Evolutionary conservation across 2,113 vertebrate species (phyloP), one percentile per base, ranked within the genome.

Genomic region (Thomomys bottae): DNA sequence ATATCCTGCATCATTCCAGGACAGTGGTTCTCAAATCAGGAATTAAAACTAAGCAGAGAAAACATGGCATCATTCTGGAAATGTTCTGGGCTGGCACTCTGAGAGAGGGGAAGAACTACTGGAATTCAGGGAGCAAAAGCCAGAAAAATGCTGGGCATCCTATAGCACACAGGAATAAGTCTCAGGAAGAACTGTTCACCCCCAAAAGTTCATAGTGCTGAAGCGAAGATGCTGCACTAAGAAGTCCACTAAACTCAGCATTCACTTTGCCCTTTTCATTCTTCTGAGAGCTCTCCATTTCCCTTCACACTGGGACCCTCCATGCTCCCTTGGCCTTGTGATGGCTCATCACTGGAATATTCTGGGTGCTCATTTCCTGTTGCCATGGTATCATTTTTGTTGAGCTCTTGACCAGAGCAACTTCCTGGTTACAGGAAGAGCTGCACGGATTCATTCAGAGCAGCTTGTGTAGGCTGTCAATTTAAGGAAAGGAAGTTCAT

Each of bases 401-500:
- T 71, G 8, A 71, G 5, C 11, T 54, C 21, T 4, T 32, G 14
- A 45, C 34, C 15, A 1, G 45, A 63, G 72, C 21, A 67, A 81
- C 30, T 9, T n/a, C 20, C 17, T 15, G n/a, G 68, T 21, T 14
- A 1, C 57, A 70, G 26, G 30, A 40, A 68, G 8, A 85, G 21
- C 20, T 40, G 32, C 30, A 4, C 7, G 49, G 36, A 26, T 34
- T 49, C 30, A 1, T n/a, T 14, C 32, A 7, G 21, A 24, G 8
- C 0, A 8, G 24, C 1, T 0, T 9, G 32, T n/a, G 7, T 20
- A 5, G 9, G 12, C 64, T 70, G 30, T 45, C 36, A 77, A 32
- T 49, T 67, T 10, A 61, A n/a, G 45, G 32, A n/a, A 21, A 66
- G 26, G n/a, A 57, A 88, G 68, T 34, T 6, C 5, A 38, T 1